These are phyloP conservation scores for Caenorhabditis zanzibari DNA, from an alignment of 2,888 invertebrate species.

Conservation along the genomic window DNA sequence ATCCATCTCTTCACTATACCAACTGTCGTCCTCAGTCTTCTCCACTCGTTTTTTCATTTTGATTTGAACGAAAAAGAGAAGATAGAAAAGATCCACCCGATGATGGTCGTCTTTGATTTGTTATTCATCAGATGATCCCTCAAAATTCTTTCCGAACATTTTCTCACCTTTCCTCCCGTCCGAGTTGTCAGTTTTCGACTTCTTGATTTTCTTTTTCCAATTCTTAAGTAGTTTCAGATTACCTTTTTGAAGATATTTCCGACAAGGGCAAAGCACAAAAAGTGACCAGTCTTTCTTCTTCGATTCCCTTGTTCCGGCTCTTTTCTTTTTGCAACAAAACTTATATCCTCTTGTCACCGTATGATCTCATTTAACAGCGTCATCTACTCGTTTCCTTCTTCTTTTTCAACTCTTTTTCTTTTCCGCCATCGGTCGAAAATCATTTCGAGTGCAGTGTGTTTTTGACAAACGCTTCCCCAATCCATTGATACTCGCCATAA, in stretches of 20 bases:
- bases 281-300: slow-evolving; percentile 4
- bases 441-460: slow-evolving; percentile 51
- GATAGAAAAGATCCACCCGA: slow-evolving; percentile 30
- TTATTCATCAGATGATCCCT: slow-evolving; percentile 46
- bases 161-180: slow-evolving; percentile 41
- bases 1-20: slow-evolving; percentile 41
- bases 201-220: background rate
- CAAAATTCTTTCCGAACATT: slow-evolving; percentile 11
- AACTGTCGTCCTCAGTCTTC: slow-evolving; percentile 30
- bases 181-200: background rate
- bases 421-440: slow-evolving; percentile 44
- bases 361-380: slow-evolving; percentile 58
- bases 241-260: slow-evolving; percentile 6
- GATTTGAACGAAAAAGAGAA: slow-evolving; percentile 44
- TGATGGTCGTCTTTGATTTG: slow-evolving; percentile 55
- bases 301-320: slow-evolving; percentile 1
- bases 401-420: slow-evolving; percentile 32
- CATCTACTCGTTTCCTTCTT: slow-evolving; percentile 32
- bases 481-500: slow-evolving; percentile 43
- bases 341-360: slow-evolving; percentile 24
- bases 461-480: slow-evolving; percentile 39
- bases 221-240: background rate
- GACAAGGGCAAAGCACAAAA: slow-evolving; percentile 16
- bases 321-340: slow-evolving; percentile 36
- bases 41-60: slow-evolving; percentile 4